Base-by-base conservation (phyloP, 2,888 invertebrate genomes). In the Junonia oenone region DNA sequence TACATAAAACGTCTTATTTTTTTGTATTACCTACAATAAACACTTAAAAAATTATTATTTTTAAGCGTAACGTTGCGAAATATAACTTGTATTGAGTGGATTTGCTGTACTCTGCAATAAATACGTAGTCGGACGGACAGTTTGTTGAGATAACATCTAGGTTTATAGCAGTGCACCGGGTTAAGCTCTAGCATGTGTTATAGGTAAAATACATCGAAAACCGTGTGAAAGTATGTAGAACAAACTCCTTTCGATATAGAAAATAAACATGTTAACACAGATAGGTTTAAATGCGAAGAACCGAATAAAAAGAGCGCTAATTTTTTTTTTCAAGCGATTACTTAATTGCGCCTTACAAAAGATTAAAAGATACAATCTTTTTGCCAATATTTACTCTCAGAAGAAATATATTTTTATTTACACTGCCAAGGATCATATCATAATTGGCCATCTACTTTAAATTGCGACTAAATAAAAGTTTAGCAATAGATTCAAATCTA, bases 91-190 rank as follows among this genome's bases (percentile, higher is more conserved):
- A 15, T 37, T 17, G 6, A 33, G 6, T 45, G 1, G 26, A 33
- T 48, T 38, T 13, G 19, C 11, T 26, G 27, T 43, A 38, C 2
- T 38, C 17, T 40, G 54, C 37, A 51, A 58, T 58, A 59, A 51
- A 57, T 58, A 51, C 19, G 17, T 47, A 40, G 17, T 27, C 27
- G 14, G 46, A 53, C 45, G 52, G 55, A 52, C 51, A 55, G 55
- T 51, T 46, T 37, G 55, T 56, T 45, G 31, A 63, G 63, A 64
- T 61, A 63, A 62, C 53, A 62, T 66, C 61, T 62, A 64, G 64
- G 61, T 59, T 62, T 59, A 64, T 57, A 51, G 54, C 63, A 49
- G 53, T 60, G 58, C 58, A 55, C 58, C 61, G 56, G 61, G 64
- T 65, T 61, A 65, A 66, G 65, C 60, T 62, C 59, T 54, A 58